A percentile compares a stretch with the other conserved stretches of the same genome.
Conservation (phyloP, 2,797 vertebrate genomes). For the Aldrovandia affinis region DNA sequence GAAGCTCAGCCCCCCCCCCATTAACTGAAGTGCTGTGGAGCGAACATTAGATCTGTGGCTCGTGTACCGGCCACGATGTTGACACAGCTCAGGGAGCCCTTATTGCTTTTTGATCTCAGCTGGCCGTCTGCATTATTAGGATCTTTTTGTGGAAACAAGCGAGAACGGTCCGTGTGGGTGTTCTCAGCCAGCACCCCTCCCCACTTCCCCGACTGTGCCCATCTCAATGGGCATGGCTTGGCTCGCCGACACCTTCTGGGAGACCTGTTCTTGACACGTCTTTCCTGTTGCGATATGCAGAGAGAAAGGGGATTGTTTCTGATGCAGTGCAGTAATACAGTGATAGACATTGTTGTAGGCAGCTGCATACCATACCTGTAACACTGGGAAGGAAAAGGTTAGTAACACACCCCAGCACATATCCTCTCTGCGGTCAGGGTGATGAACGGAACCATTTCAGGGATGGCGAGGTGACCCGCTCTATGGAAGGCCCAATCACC, state of each 20-base stretch:
- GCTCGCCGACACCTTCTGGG: not conserved
- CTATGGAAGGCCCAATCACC: not conserved
- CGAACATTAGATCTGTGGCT: not conserved
- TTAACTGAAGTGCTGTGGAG: not conserved
- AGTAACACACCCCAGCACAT: not conserved
- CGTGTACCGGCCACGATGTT: not conserved
- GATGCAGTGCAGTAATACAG: not conserved
- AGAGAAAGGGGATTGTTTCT: not conserved
- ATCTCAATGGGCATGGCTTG: not conserved
- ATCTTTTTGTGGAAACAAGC: constrained; percentile 13
- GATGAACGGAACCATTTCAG: too few species aligned
- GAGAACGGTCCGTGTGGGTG: not conserved
- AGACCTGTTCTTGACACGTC: not conserved
- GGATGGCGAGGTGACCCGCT: not conserved
- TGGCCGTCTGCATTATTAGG: not conserved
- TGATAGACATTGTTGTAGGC: too few species aligned
- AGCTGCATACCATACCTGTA: too few species aligned
- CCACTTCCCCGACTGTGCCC: not conserved
- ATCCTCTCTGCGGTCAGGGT: too few species aligned
- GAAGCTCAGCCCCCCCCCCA: too few species aligned
- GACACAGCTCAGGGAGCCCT: not conserved
- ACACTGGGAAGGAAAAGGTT: not conserved
- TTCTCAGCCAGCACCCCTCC: not conserved
- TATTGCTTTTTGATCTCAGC: constrained; percentile 30
- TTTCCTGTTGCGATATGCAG: not conserved